Base-by-base conservation (phyloP, 2,888 invertebrate species). In the Colostygia pectinataria region DNA sequence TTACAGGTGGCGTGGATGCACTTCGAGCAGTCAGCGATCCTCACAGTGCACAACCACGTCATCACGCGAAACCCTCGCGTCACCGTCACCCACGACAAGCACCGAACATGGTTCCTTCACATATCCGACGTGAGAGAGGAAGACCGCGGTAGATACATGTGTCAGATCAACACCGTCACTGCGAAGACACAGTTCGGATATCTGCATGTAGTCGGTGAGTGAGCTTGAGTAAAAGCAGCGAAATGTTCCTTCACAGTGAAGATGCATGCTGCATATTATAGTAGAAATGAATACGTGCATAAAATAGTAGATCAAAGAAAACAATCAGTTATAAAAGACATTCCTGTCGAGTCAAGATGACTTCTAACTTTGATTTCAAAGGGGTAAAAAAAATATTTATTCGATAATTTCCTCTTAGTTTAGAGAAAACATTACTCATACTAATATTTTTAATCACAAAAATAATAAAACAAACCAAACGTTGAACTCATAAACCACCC, bases 1-100 rank as follows among this genome's bases (percentile, higher is more conserved):
- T 85, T 90, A 23, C 90, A 98, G 98, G 97, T 98, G 59, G 98
- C 97, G 68, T 98, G 97, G 98, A 97, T 98, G 95, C 96, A 97
- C 83, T 97, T 96, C 82, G 97, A 97, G 82, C 97, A 97, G 84
- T 97, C 97, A 41, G 97, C 97, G 37, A 97, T 98, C 73, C 86
- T 98, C 74, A 97, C 97, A 33, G 97, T 97, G 40, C 97, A 97
- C 90, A 97, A 96, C 87, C 97, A 97, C 91, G 97, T 98, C 77
- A 97, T 98, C 83, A 97, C 97, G 44, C 93, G 97, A 69, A 97
- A 97, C 91, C 96, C 97, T 7, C 92, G 97, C 55, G 97, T 98
- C 74, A 96, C 95, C 77, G 97, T 98, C 58, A 95, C 96, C 48
- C 97, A 97, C 83, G 97, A 97, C 88, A 96, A 97, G 83, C 97